A percentile compares a stretch with the other conserved stretches of the same genome.
Evolutionary conservation across 2,888 invertebrate genomes (phyloP).

Genomic region (Oxycera nigricornis): DNA sequence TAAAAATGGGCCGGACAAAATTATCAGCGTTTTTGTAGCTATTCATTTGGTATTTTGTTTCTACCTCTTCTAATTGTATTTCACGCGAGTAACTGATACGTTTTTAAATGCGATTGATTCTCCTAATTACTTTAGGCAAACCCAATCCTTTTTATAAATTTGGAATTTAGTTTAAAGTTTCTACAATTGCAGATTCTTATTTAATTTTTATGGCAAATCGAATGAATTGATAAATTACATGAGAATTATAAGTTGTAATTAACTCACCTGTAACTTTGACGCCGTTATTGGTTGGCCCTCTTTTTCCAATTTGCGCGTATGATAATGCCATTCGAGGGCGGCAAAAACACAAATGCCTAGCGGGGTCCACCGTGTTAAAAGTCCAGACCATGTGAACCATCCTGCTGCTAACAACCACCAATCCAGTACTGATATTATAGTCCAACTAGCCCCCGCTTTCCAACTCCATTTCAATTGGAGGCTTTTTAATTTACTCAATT

Average conservation of each 20-base stretch:
- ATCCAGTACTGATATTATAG: conserved; percentile 51
- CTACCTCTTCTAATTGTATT: too few relatives aligned
- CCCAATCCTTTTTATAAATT: too few relatives aligned
- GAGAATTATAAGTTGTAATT: background rate
- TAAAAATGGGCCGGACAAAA: too few relatives aligned
- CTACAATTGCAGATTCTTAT: too few relatives aligned
- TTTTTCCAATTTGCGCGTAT: conserved; percentile 52
- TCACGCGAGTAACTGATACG: too few relatives aligned
- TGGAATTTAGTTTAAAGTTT: too few relatives aligned
- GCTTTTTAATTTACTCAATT: conserved; percentile 50
- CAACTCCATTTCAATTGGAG: conserved; percentile 49
- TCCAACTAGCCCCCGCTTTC: conserved; percentile 50
- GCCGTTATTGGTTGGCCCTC: conserved; percentile 56
- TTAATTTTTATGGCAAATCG: too few relatives aligned
- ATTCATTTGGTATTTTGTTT: too few relatives aligned
- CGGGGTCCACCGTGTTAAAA: conserved; percentile 73
- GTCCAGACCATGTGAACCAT: conserved; percentile 70
- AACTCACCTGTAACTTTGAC: conserved; percentile 55
- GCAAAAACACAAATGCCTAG: conserved; percentile 70
- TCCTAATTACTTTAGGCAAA: too few relatives aligned
- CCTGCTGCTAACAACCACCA: conserved; percentile 53
- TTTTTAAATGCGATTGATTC: too few relatives aligned
- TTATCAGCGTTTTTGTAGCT: too few relatives aligned
- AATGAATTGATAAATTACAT: too few relatives aligned
- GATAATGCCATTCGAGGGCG: conserved; percentile 65